Conservation (phyloP, 2,797 vertebrate genomes). For the Eurystomus glaucurus region DNA sequence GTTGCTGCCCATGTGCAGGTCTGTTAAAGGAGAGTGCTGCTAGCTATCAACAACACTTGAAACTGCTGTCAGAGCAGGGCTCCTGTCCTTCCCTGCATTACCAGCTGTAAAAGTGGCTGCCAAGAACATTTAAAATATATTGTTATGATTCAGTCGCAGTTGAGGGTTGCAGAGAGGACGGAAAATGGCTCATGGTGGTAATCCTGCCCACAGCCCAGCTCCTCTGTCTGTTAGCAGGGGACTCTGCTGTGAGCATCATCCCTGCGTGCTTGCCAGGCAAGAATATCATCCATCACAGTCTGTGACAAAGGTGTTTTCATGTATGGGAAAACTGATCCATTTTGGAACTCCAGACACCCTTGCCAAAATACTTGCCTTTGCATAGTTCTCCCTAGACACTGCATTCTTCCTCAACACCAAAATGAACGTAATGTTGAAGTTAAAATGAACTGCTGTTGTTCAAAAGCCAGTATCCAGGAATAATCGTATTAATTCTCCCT, state of each 20-base stretch:
- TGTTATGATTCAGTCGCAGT: not conserved
- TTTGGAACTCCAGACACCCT: not conserved
- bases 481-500: conserved; percentile 47
- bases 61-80: not conserved
- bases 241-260: not conserved
- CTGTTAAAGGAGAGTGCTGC: not conserved
- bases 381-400: not conserved
- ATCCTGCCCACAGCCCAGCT: not conserved
- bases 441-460: not conserved
- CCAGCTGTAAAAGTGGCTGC: not conserved
- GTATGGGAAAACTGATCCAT: not conserved
- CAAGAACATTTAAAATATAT: not conserved
- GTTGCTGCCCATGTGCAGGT: not conserved
- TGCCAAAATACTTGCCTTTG: not conserved
- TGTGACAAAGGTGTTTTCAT: not conserved
- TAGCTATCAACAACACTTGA: not conserved
- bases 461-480: not conserved
- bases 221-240: not conserved
- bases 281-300: not conserved
- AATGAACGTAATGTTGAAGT: not conserved
- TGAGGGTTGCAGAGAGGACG: not conserved
- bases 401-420: not conserved
- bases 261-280: rapidly evolving
- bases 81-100: not conserved
- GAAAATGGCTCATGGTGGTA: not conserved